Conservation (phyloP, 2,113 vertebrate genomes). For the Podilymbus podiceps region DNA sequence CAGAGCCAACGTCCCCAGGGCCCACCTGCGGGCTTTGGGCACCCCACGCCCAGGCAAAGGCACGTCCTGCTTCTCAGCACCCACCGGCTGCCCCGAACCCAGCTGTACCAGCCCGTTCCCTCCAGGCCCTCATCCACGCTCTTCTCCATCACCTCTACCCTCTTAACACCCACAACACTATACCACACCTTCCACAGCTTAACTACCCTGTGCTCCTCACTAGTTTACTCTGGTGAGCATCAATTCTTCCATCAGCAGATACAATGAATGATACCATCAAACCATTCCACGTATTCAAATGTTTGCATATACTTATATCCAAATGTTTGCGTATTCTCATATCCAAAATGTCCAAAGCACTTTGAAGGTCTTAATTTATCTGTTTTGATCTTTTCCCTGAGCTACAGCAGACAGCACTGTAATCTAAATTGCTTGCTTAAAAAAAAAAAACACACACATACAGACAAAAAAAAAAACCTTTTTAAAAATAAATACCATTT, state of each 20-base stretch:
- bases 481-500: too few relatives aligned
- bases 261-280: background rate
- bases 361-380: background rate
- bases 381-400: background rate
- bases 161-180: background rate
- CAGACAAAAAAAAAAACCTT: too few relatives aligned
- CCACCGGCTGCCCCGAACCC: accelerated
- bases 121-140: background rate
- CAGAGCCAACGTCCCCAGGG: background rate
- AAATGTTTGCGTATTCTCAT: background rate
- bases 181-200: background rate
- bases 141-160: too few relatives aligned
- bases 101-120: background rate
- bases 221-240: background rate
- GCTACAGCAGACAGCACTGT: background rate
- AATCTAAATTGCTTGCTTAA: background rate
- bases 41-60: too few relatives aligned
- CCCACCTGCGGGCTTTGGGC: too few relatives aligned
- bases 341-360: background rate
- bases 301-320: background rate
- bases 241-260: background rate
- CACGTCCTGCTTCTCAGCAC: background rate
- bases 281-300: background rate
- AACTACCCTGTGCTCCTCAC: background rate
- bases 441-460: too few relatives aligned